phyloP scores from a whole-genome alignment of 2,888 invertebrate genomes.

The Microdon myrmicae region DNA sequence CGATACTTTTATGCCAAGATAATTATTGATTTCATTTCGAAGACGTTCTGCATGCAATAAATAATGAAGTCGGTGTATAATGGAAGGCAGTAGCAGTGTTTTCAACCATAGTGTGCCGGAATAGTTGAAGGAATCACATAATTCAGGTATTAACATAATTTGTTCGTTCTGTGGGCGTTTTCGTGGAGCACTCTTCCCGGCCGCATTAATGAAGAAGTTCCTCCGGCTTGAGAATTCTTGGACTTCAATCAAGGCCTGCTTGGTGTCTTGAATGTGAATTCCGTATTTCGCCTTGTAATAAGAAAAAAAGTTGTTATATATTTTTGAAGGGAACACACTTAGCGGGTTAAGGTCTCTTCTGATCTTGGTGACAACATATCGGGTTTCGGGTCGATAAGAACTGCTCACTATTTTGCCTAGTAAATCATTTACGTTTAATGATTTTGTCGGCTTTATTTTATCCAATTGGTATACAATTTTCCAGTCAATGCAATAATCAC shows the following conservation, averaged over 20 bases:
- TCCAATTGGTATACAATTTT: slow-evolving; percentile 68
- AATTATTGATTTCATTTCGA: slow-evolving; percentile 64
- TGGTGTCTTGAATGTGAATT: slow-evolving; percentile 69
- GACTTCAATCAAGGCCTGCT: slow-evolving; percentile 85
- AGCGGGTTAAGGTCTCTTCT: slow-evolving; percentile 73
- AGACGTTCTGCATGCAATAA: slow-evolving; percentile 63
- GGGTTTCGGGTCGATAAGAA: slow-evolving; percentile 76
- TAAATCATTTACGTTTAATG: slow-evolving; percentile 72
- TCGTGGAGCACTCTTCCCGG: slow-evolving; percentile 16
- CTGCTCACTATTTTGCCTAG: slow-evolving; percentile 83
- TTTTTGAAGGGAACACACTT: slow-evolving; percentile 74
- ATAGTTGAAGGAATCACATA: slow-evolving; percentile 78
- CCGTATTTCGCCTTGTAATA: slow-evolving; percentile 84
- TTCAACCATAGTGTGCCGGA: slow-evolving; percentile 86
- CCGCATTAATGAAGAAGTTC: slow-evolving; percentile 64
- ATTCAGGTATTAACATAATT: slow-evolving; percentile 88
- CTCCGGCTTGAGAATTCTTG: slow-evolving; percentile 66
- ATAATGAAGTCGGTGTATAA: slow-evolving; percentile 75
- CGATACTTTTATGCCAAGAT: slow-evolving; percentile 55
- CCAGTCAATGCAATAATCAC: slow-evolving; percentile 72
- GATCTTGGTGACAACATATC: slow-evolving; percentile 78
- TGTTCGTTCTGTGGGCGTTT: slow-evolving; percentile 54
- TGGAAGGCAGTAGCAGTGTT: slow-evolving; percentile 83
- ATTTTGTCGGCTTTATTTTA: slow-evolving; percentile 64
- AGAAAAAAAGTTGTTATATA: slow-evolving; percentile 73